Conservation (phyloP, 2,113 vertebrate genomes). For the Nematolebias whitei region DNA sequence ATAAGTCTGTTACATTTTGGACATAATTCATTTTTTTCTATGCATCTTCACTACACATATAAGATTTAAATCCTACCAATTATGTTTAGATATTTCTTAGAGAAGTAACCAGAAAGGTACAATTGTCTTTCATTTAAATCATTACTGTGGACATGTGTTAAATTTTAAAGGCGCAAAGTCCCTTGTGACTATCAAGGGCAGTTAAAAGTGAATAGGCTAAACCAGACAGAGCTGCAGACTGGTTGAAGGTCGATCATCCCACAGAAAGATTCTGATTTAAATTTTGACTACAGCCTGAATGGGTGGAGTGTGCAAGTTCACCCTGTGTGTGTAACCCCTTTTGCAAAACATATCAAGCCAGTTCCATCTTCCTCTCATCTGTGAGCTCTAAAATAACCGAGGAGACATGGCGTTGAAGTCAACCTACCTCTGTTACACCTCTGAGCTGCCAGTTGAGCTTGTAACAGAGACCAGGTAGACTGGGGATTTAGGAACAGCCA, state of each 20-base stretch:
- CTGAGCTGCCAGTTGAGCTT: no score
- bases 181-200: not conserved
- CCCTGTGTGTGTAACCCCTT: no score
- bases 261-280: not conserved
- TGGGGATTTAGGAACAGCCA: no score
- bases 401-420: no score
- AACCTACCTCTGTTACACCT: no score
- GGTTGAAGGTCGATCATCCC: not conserved
- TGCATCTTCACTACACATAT: not conserved
- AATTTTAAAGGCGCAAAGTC: not conserved
- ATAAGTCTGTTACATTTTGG: no score
- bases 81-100: not conserved
- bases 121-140: not conserved
- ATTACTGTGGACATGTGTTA: not conserved
- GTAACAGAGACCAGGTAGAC: no score
- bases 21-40: not conserved
- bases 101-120: not conserved
- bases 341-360: no score
- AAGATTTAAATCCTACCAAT: no score
- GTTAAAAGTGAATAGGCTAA: not conserved
- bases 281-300: not conserved
- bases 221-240: not conserved
- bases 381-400: no score
- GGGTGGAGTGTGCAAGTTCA: not conserved
- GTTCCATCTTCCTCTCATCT: no score